phyloP scores from a whole-genome alignment of 2,888 invertebrate species.

The Tubulanus polymorphus region DNA sequence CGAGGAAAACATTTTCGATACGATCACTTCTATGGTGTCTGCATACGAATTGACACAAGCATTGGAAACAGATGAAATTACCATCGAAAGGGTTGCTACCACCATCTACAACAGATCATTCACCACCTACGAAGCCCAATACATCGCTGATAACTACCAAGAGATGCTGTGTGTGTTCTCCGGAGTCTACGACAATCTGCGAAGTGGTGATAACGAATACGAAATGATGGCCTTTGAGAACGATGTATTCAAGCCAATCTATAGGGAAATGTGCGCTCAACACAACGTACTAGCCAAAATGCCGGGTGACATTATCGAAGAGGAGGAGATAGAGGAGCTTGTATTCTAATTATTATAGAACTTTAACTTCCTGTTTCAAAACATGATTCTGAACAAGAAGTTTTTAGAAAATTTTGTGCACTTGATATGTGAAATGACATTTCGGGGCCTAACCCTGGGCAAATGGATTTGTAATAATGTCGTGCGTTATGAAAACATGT shows the following conservation, averaged over 20 bases:
- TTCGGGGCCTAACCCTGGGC: constrained; percentile 1
- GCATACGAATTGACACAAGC: not conserved
- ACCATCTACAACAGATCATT: not conserved
- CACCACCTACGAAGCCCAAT: not conserved
- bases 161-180: not conserved
- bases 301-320: not conserved
- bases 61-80: not conserved
- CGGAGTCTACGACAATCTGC: not conserved
- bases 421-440: not conserved
- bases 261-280: not conserved
- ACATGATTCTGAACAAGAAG: not conserved
- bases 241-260: not conserved
- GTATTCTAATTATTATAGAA: not conserved
- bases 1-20: not conserved
- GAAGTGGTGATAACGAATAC: not conserved
- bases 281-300: not conserved
- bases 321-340: not conserved
- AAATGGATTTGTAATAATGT: not conserved
- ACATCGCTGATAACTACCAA: not conserved
- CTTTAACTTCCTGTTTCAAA: not conserved
- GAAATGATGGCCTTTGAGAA: not conserved
- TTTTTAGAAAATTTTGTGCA: not conserved
- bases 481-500: not conserved
- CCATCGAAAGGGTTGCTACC: not conserved
- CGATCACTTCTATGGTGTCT: not conserved